A percentile compares a stretch with the other conserved stretches of the same genome.
Conservation (phyloP, 53 echinoderm and acorn worm genomes). For the Echinometra lucunter region DNA sequence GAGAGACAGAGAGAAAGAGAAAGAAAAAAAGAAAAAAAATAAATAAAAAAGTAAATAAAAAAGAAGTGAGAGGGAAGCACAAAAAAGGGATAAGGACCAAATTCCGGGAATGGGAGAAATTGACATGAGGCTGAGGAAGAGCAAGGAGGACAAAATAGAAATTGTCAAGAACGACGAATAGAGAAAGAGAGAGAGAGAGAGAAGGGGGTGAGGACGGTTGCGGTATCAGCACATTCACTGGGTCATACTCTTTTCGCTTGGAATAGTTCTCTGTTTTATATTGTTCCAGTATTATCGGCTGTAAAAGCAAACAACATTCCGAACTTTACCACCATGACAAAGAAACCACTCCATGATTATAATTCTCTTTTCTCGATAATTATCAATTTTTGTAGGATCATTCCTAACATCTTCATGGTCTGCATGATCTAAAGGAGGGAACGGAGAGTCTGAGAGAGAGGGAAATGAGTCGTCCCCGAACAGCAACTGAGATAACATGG, state of each 20-base stretch:
- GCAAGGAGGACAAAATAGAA: not conserved
- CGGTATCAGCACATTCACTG: not conserved
- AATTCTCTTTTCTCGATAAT: not conserved
- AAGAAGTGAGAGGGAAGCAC: not conserved
- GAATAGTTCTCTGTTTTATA: not conserved
- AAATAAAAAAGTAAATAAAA: not conserved
- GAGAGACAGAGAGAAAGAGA: not conserved
- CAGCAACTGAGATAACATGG: conserved; percentile 56
- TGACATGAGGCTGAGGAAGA: not conserved
- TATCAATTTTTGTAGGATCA: not conserved
- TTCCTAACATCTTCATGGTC: not conserved
- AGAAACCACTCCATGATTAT: not conserved
- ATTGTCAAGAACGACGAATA: not conserved
- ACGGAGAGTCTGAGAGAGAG: too few relatives aligned
- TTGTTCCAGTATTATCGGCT: not conserved
- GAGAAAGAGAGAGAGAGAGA: not conserved
- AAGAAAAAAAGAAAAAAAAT: not conserved
- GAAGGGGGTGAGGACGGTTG: not conserved
- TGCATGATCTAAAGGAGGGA: not conserved
- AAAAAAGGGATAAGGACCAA: not conserved
- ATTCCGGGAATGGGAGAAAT: too few relatives aligned
- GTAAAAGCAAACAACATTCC: conserved; percentile 1
- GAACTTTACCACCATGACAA: not conserved
- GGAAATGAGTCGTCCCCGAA: conserved; percentile 1
- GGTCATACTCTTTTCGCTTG: not conserved